phyloP scores from a whole-genome alignment of 1,140 invertebrate genomes.

The Drosophila tropicalis region DNA sequence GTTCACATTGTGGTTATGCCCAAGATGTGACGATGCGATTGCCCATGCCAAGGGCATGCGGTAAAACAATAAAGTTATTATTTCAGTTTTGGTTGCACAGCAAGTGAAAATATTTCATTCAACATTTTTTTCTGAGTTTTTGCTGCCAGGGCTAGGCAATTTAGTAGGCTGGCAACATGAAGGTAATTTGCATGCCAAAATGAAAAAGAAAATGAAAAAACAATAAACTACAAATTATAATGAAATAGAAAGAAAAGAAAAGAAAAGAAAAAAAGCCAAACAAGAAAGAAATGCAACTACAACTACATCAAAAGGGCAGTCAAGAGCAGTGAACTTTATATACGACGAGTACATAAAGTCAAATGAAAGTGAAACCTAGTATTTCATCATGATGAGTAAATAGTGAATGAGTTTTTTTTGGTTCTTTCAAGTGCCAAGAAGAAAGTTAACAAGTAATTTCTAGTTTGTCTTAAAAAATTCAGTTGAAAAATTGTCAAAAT shows the following conservation, averaged over 20 bases:
- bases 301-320: constrained; percentile 25
- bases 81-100: constrained; percentile 29
- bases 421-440: constrained; percentile 38
- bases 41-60: constrained; percentile 43
- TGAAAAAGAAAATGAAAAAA: constrained; percentile 37
- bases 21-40: neutral
- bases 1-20: constrained; percentile 1
- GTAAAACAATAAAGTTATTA: constrained; percentile 66
- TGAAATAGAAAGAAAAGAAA: constrained; percentile 16
- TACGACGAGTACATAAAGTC: neutral
- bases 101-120: constrained; percentile 73
- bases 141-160: constrained; percentile 55
- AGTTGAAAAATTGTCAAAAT: no score
- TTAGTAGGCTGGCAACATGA: constrained; percentile 30
- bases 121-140: constrained; percentile 35
- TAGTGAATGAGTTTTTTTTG: neutral
- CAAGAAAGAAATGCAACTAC: constrained; percentile 59
- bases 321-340: constrained; percentile 65
- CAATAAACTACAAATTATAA: constrained; percentile 71
- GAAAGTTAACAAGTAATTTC: constrained; percentile 40
- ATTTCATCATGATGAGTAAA: constrained; percentile 5
- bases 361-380: constrained; percentile 65
- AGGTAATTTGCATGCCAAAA: constrained; percentile 73
- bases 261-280: constrained; percentile 20
- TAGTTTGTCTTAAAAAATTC: neutral